Conservation (phyloP, 64 coral and sea anemone species). For the Montipora sp. region DNA sequence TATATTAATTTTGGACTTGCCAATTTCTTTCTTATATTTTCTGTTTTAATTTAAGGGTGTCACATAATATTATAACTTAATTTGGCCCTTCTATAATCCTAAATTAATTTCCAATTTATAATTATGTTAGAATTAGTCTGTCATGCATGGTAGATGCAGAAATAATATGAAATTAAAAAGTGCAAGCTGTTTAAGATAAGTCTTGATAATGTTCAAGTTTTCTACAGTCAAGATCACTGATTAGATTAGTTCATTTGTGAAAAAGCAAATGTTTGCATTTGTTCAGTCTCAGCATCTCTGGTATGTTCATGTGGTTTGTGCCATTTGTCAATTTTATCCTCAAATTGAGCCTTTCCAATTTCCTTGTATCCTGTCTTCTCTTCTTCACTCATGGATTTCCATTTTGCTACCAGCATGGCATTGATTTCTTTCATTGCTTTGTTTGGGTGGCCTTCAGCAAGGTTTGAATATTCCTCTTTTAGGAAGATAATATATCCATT, state of each 20-base stretch:
- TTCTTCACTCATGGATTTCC: conserved; percentile 47
- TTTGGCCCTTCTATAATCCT: too few relatives aligned
- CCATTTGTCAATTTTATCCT: conserved; percentile 35
- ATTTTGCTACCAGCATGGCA: conserved; percentile 9
- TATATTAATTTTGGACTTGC: too few relatives aligned
- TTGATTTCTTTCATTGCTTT: conserved; percentile 46
- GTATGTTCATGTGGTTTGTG: conserved; percentile 26
- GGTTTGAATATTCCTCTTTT: conserved; percentile 16
- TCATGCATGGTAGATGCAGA: too few relatives aligned
- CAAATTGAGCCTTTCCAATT: conserved; percentile 32
- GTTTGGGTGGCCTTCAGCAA: not conserved
- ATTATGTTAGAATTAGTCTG: too few relatives aligned
- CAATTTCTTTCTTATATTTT: too few relatives aligned
- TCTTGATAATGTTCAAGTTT: not conserved
- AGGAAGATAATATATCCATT: not conserved
- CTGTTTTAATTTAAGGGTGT: too few relatives aligned
- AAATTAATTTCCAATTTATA: too few relatives aligned
- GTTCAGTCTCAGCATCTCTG: not conserved
- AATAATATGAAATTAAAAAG: too few relatives aligned
- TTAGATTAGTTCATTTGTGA: conserved; percentile 17
- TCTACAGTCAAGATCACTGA: conserved; percentile 18
- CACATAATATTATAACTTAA: too few relatives aligned
- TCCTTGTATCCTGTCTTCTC: conserved; percentile 36
- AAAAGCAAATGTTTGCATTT: conserved; percentile 39
- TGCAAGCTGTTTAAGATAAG: too few relatives aligned